Percentiles rank a stretch among this genome's conserved stretches.
These are phyloP conservation scores for Nomada flava DNA, from an alignment of 2,888 invertebrate species.

Conservation along the genomic window DNA sequence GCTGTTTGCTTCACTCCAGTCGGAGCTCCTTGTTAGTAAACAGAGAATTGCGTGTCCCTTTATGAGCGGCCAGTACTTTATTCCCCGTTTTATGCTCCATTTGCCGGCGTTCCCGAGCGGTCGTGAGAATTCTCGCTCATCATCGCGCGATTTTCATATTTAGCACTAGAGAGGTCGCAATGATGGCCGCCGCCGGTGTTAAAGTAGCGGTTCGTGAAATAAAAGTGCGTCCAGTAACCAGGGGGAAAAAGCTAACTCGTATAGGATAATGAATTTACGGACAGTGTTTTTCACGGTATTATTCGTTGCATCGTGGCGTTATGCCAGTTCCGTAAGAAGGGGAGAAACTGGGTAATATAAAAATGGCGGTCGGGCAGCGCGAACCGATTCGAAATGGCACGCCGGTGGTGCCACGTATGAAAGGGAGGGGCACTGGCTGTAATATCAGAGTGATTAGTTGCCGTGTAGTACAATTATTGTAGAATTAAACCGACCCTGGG, in stretches of 20 bases:
- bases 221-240: background rate
- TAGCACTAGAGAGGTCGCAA: background rate
- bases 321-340: background rate
- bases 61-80: background rate
- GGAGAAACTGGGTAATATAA: background rate
- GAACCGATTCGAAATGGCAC: conserved; percentile 5
- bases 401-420: background rate
- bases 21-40: background rate
- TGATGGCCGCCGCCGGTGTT: background rate
- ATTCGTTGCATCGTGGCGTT: background rate
- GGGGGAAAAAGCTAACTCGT: background rate
- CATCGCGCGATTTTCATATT: conserved; percentile 22
- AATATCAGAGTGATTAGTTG: conserved; percentile 67
- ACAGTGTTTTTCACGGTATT: background rate
- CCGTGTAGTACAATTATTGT: conserved; percentile 71
- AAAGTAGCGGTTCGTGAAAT: background rate
- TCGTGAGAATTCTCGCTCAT: background rate
- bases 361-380: conserved; percentile 7
- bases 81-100: conserved; percentile 5
- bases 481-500: conserved; percentile 62
- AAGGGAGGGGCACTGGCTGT: conserved; percentile 10
- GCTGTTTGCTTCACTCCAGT: background rate
- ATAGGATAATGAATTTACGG: conserved; percentile 21
- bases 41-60: conserved; percentile 16
- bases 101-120: background rate